Conservation (phyloP, 2,888 invertebrate genomes). For the Thereva nobilitata region DNA sequence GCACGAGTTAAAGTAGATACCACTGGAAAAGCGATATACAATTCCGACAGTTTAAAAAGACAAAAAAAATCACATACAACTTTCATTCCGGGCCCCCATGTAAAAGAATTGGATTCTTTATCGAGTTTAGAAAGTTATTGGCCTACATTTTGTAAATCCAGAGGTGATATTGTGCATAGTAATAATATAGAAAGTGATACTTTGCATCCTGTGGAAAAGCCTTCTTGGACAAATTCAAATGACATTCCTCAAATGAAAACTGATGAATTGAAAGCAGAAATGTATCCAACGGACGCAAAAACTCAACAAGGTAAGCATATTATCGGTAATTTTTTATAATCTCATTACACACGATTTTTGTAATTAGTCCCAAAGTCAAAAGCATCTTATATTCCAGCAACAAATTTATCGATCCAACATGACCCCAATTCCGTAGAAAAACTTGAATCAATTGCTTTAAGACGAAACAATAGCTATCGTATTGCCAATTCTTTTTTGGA, state of each 20-base stretch:
- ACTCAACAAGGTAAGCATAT: constrained; percentile 18
- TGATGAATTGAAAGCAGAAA: constrained; percentile 19
- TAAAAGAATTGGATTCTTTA: constrained; percentile 65
- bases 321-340: constrained; percentile 53
- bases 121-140: no score
- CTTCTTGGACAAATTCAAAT: constrained; percentile 1
- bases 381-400: constrained; percentile 43
- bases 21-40: constrained; percentile 85
- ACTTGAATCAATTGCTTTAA: constrained; percentile 55
- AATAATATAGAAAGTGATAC: constrained; percentile 51
- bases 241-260: constrained; percentile 8
- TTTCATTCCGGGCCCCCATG: constrained; percentile 85
- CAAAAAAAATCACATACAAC: constrained; percentile 81
- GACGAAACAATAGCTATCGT: constrained; percentile 83
- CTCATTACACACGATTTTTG: constrained; percentile 40
- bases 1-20: constrained; percentile 83
- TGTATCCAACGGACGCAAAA: constrained; percentile 5
- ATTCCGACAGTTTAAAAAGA: constrained; percentile 81
- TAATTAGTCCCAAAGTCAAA: constrained; percentile 14
- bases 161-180: no score
- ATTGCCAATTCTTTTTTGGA: constrained; percentile 66
- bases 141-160: no score
- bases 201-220: not conserved
- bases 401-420: constrained; percentile 34
- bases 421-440: constrained; percentile 23